Evolutionary conservation across 2,797 vertebrate genomes (phyloP), one percentile per base, ranked within the genome.

Genomic region (Mycteria americana): DNA sequence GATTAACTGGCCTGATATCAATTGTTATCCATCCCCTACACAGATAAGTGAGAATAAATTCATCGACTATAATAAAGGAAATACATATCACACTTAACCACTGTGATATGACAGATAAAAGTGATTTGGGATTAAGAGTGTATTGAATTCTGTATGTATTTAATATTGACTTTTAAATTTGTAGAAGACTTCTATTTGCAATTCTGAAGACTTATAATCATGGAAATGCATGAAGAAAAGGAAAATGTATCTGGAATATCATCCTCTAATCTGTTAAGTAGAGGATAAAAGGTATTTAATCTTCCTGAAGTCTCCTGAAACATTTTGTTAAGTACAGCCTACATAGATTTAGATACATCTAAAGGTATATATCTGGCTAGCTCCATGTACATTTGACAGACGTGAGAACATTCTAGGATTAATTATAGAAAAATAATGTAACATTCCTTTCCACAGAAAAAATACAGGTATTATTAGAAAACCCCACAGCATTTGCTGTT

Each of bases 251-350:
- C 65, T 75, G 30, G 17, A 73, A 59, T 88, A 88, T 82, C 57
- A 85, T 78, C 51, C 69, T 89, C 35, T 95, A 91, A 96, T 95
- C 85, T 85, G 67, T 35, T 93, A 85, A 96, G 7, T 0, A 89
- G 68, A 62, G 51, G 82, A 89, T 94, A 73, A 85, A 79, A 85
- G 50, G 37, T 69, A 79, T 35, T 46, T 91, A 82, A 77, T 89
- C 67, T 87, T 76, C 50, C 65, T 62, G 60, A 87, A 89, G 21
- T 53, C 64, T 89, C 37, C 54, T 83, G 54, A 63, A 95, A 76
- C 6, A 13, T 85, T 89, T 85, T 81, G 10, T 75, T 73, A 85
- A 83, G 63, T 46, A 82, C 33, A 69, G 35, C 46, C 35, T 79
- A 18, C 46, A 46, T 76, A 50, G 21, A 33, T 81, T 67, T 86